phyloP scores from a whole-genome alignment of 1,140 invertebrate genomes.

The Sminthurides bifidus region DNA sequence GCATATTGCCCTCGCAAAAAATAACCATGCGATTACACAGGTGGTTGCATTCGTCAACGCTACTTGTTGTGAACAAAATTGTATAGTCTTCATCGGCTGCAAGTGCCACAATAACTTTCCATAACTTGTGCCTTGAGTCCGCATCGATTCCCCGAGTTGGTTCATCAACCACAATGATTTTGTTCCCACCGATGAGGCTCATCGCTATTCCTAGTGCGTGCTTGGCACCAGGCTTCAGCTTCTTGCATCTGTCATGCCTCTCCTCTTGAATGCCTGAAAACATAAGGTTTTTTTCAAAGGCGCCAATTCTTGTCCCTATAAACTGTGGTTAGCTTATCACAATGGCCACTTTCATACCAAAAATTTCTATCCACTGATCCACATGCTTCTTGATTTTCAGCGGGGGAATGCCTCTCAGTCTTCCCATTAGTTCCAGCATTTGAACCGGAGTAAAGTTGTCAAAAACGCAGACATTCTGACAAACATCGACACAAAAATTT shows the following conservation, averaged over 20 bases:
- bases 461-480: constrained; percentile 4
- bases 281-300: too few species aligned
- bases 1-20: constrained; percentile 21
- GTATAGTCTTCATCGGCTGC: constrained; percentile 1
- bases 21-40: constrained; percentile 12
- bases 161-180: constrained; percentile 21
- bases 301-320: too few species aligned
- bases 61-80: constrained; percentile 19
- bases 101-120: constrained; percentile 14
- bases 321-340: too few species aligned
- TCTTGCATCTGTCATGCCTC: constrained; percentile 5
- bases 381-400: constrained; percentile 9
- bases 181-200: constrained; percentile 15
- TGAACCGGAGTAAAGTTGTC: constrained; percentile 14
- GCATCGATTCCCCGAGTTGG: constrained; percentile 11
- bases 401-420: constrained; percentile 13
- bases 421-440: constrained; percentile 23
- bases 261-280: constrained; percentile 8
- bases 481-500: not conserved
- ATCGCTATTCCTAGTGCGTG: constrained; percentile 15
- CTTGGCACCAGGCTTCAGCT: constrained; percentile 7
- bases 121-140: constrained; percentile 13
- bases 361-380: constrained; percentile 19
- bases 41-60: constrained; percentile 14
- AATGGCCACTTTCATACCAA: constrained; percentile 7